Conservation (phyloP, 2,113 vertebrate genomes). For the Myxocyprinus asiaticus region DNA sequence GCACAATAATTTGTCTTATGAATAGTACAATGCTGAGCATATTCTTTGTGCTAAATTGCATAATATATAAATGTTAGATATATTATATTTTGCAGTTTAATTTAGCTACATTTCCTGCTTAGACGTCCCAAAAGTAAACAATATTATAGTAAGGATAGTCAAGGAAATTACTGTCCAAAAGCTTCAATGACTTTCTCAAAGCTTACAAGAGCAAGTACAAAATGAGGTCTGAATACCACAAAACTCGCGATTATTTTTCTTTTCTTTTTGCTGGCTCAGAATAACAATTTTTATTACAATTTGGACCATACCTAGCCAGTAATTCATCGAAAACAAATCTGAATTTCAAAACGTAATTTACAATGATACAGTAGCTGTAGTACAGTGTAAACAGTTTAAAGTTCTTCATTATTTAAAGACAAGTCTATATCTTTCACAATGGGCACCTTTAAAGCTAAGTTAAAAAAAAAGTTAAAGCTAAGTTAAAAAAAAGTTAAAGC, state of each 20-base stretch:
- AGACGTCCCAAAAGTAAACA: not conserved
- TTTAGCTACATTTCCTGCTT: slow-evolving; percentile 10
- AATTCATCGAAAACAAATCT: not conserved
- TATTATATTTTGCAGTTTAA: not conserved
- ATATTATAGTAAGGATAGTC: slow-evolving; percentile 13
- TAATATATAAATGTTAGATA: slow-evolving; percentile 18
- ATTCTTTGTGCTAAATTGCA: not conserved
- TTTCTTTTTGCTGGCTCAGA: not conserved
- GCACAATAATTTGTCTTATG: not conserved
- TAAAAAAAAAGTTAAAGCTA: not conserved
- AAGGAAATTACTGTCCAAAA: not conserved
- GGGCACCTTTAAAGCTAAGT: slow-evolving; percentile 2
- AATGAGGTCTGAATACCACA: slow-evolving; percentile 24
- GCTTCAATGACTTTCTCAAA: not conserved
- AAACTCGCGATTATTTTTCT: not conserved
- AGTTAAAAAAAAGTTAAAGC: too few relatives aligned
- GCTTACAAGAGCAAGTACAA: not conserved
- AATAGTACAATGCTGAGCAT: not conserved
- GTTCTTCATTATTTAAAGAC: not conserved
- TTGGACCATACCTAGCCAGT: not conserved
- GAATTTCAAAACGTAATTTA: not conserved
- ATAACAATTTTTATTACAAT: not conserved
- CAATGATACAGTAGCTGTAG: not conserved
- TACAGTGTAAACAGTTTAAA: not conserved
- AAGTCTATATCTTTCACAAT: not conserved